Conservation (phyloP, 2,888 invertebrate genomes). For the Polyommatus icarus region DNA sequence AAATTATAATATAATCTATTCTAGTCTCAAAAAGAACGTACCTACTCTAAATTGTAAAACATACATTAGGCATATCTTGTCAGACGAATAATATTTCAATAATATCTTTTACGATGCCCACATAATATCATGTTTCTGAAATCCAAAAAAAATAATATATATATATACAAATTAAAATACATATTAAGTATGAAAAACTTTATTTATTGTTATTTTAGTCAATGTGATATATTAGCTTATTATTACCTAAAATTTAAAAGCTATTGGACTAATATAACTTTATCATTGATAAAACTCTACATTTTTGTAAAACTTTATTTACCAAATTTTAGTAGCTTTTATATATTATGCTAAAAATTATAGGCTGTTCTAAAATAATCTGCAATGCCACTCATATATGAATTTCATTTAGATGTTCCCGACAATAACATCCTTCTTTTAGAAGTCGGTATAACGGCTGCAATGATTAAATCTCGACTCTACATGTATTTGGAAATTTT, state of each 20-base stretch:
- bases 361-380: neutral
- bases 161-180: neutral
- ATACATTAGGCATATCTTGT: neutral
- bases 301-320: neutral
- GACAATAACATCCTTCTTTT: slow-evolving; percentile 18
- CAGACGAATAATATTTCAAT: neutral
- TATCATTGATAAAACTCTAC: neutral
- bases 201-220: neutral
- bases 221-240: neutral
- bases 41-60: neutral
- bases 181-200: neutral
- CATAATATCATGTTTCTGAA: neutral
- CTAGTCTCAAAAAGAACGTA: neutral
- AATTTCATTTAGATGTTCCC: neutral
- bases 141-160: neutral
- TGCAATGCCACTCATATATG: neutral
- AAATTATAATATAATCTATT: neutral
- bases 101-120: neutral
- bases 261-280: neutral
- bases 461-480: neutral
- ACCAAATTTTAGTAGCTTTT: neutral
- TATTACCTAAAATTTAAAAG: neutral
- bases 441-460: neutral
- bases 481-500: slow-evolving; percentile 35
- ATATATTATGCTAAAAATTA: neutral